A percentile compares a stretch with the other conserved stretches of the same genome.
Evolutionary conservation across 1,140 invertebrate species (phyloP).

Genomic region (Pantala flavescens): DNA sequence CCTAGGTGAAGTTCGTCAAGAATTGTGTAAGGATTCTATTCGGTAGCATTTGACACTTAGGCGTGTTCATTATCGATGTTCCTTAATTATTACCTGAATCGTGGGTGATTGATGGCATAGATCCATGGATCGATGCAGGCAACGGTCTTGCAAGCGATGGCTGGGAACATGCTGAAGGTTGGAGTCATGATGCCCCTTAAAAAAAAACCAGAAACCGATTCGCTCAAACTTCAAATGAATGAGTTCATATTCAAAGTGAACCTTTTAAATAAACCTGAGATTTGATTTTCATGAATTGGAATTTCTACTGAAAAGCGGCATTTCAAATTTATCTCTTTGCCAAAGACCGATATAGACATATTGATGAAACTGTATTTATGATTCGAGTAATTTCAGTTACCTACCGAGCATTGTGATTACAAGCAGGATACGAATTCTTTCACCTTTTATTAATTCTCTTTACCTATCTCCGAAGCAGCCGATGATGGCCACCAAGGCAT

Average conservation of each 20-base stretch:
- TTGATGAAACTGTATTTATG: too few relatives aligned
- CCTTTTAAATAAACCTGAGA: background rate
- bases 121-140: constrained; percentile 70
- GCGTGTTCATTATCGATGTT: too few relatives aligned
- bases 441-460: background rate
- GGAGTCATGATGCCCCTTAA: constrained; percentile 49
- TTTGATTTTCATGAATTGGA: background rate
- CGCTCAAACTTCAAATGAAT: background rate
- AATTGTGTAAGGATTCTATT: too few relatives aligned
- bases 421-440: too few relatives aligned
- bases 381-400: too few relatives aligned
- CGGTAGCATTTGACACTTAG: too few relatives aligned
- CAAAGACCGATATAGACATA: too few relatives aligned
- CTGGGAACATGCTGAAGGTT: constrained; percentile 58
- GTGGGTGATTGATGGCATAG: constrained; percentile 67
- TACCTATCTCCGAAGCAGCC: constrained; percentile 61
- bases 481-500: constrained; percentile 56
- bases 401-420: too few relatives aligned
- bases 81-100: constrained; percentile 43
- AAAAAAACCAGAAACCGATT: too few relatives aligned
- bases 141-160: constrained; percentile 56
- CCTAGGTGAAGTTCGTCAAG: too few relatives aligned
- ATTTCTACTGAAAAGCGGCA: too few relatives aligned
- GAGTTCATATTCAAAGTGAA: background rate
- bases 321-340: too few relatives aligned